These are phyloP conservation scores for Dromaius novaehollandiae DNA, from an alignment of 2,113 vertebrate genomes.

Conservation along the genomic window DNA sequence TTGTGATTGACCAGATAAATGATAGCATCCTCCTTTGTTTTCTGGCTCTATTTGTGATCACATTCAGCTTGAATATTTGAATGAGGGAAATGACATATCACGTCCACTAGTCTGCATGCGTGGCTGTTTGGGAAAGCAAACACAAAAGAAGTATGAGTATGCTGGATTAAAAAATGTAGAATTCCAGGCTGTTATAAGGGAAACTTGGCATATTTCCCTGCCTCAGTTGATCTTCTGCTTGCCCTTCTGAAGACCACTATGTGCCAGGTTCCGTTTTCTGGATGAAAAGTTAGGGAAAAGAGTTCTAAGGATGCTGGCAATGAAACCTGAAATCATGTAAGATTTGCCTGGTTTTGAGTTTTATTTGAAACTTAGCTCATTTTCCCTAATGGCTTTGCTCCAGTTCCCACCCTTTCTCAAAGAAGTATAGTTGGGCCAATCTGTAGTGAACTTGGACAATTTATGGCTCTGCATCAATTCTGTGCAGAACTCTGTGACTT, in stretches of 20 bases:
- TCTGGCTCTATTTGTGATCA: not conserved
- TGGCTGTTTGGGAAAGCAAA: not conserved
- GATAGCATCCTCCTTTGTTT: not conserved
- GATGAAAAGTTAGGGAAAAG: not conserved
- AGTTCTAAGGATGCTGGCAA: not conserved
- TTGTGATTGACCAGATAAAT: not conserved
- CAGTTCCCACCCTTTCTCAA: slow-evolving; percentile 8
- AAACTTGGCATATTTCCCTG: not conserved
- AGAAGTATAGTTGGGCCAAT: not conserved
- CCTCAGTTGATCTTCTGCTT: not conserved
- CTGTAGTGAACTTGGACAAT: not conserved
- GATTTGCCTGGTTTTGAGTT: not conserved
- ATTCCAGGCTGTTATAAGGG: not conserved
- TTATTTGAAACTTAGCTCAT: slow-evolving; percentile 6
- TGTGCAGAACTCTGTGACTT: slow-evolving; percentile 18
- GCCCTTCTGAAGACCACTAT: not conserved
- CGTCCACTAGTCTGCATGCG: not conserved
- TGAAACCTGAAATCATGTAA: not conserved
- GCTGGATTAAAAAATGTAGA: not conserved
- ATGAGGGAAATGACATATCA: accelerated
- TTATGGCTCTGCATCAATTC: slow-evolving; percentile 11
- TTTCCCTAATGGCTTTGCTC: not conserved
- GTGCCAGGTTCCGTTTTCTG: not conserved
- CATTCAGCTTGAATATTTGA: not conserved
- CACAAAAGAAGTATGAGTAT: not conserved